phyloP scores from a whole-genome alignment of 2,797 vertebrate genomes.

The Salmo trutta region DNA sequence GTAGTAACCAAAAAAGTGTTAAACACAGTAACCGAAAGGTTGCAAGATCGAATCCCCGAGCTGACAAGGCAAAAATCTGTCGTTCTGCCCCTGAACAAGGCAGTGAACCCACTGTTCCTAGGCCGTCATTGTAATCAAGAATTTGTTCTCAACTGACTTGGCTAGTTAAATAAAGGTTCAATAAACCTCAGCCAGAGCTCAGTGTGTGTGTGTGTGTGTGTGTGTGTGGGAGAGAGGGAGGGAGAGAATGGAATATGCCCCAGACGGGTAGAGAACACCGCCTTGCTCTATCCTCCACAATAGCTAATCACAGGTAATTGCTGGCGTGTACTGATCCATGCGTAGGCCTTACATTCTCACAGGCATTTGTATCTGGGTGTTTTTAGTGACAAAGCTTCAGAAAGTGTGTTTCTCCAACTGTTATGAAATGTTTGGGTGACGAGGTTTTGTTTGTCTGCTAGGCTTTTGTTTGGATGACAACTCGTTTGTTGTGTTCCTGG shows the following conservation, averaged over 20 bases:
- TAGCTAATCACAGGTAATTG: conserved; percentile 34
- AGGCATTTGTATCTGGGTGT: conserved; percentile 1
- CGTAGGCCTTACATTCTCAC: conserved; percentile 22
- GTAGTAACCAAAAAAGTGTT: no score
- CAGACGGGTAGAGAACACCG: neutral
- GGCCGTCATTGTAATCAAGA: no score
- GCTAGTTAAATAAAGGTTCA: no score
- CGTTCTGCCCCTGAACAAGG: no score
- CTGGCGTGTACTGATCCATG: conserved; percentile 3
- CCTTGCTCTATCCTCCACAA: conserved; percentile 2
- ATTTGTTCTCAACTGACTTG: no score
- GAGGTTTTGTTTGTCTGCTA: conserved; percentile 7
- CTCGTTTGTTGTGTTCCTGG: conserved; percentile 33
- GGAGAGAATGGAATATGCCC: neutral
- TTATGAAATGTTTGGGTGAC: conserved; percentile 22
- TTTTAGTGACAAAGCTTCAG: neutral
- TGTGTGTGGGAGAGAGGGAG: neutral
- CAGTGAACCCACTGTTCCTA: no score
- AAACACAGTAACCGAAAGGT: no score
- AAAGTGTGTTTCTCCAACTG: conserved; percentile 6
- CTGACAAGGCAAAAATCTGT: no score
- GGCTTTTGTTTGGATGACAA: conserved; percentile 12
- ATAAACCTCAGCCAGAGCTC: no score
- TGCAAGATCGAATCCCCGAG: no score
- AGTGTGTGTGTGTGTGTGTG: neutral